Percentiles rank a stretch among this genome's conserved stretches.
Evolutionary conservation across 1,140 invertebrate genomes (phyloP).

Genomic region (Ganaspis sp.): DNA sequence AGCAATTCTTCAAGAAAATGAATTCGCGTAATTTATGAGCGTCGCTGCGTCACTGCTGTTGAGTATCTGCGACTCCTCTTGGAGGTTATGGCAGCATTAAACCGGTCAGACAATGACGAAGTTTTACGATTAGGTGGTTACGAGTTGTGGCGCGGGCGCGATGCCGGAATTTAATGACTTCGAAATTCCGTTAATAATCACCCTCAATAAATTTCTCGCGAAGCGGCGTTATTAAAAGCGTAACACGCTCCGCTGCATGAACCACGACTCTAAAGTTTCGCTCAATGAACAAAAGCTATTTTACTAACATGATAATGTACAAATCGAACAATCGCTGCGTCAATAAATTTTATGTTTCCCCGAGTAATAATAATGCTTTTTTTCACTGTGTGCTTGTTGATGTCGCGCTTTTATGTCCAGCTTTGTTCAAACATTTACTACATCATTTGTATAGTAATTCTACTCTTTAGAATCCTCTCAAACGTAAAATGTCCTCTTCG

Average conservation of each 20-base stretch:
- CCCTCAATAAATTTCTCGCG: conserved; percentile 58
- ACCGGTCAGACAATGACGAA: conserved; percentile 54
- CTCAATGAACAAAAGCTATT: conserved; percentile 16
- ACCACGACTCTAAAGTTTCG: conserved; percentile 32
- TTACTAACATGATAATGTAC: conserved; percentile 43
- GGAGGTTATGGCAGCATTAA: conserved; percentile 39
- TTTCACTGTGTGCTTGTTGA: conserved; percentile 16
- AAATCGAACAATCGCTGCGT: conserved; percentile 47
- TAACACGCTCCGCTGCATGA: conserved; percentile 32
- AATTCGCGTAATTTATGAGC: neutral
- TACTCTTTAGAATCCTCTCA: conserved; percentile 1
- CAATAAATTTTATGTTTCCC: conserved; percentile 40
- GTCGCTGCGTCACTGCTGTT: neutral
- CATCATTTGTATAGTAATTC: conserved; percentile 14
- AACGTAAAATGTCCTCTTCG: neutral
- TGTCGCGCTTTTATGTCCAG: conserved; percentile 2
- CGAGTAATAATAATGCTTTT: conserved; percentile 43
- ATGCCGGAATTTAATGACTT: conserved; percentile 58
- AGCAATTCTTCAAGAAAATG: neutral
- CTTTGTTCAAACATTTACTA: neutral
- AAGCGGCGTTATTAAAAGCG: conserved; percentile 45
- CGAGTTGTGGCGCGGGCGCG: conserved; percentile 38
- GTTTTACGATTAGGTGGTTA: conserved; percentile 48
- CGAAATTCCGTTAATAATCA: conserved; percentile 67
- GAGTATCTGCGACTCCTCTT: neutral